A percentile compares a stretch with the other conserved stretches of the same genome.
These are phyloP conservation scores for Orchestes rusci DNA, from an alignment of 2,888 invertebrate genomes.

Conservation along the genomic window DNA sequence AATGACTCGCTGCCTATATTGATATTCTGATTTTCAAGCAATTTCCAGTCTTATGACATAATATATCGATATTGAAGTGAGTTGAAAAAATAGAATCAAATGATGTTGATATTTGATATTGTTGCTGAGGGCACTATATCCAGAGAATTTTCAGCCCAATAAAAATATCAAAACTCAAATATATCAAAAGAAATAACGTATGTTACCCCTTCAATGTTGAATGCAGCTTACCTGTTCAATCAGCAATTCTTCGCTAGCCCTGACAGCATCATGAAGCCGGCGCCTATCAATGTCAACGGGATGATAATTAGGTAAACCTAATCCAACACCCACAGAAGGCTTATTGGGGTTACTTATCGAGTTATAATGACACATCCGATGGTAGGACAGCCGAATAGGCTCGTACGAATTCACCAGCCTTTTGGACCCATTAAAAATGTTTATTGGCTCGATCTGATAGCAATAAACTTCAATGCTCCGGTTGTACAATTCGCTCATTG, in stretches of 20 bases:
- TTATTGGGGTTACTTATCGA: slow-evolving; percentile 80
- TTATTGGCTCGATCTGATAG: slow-evolving; percentile 74
- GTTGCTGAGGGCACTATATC: too few species aligned
- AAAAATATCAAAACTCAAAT: too few species aligned
- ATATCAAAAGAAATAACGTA: neutral
- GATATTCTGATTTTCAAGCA: too few species aligned
- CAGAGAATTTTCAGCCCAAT: too few species aligned
- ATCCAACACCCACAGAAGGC: slow-evolving; percentile 72
- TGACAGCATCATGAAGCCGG: slow-evolving; percentile 64
- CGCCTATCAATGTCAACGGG: slow-evolving; percentile 67
- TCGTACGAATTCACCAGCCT: slow-evolving; percentile 64
- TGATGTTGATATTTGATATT: too few species aligned
- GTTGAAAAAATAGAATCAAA: too few species aligned
- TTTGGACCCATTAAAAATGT: slow-evolving; percentile 74
- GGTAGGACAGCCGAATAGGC: slow-evolving; percentile 79
- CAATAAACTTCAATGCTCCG: slow-evolving; percentile 81
- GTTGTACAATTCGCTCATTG: slow-evolving; percentile 84
- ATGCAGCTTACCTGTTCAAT: slow-evolving; percentile 60
- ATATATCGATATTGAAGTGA: too few species aligned
- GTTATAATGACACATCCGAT: slow-evolving; percentile 81
- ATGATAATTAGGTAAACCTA: slow-evolving; percentile 74
- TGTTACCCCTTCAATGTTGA: neutral
- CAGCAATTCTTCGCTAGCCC: slow-evolving; percentile 70
- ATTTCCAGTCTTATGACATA: too few species aligned
- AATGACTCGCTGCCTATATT: too few species aligned